Evolutionary conservation across 2,113 vertebrate genomes (phyloP), one percentile per base, ranked within the genome.

Genomic region (Emydocephalus ijimae): DNA sequence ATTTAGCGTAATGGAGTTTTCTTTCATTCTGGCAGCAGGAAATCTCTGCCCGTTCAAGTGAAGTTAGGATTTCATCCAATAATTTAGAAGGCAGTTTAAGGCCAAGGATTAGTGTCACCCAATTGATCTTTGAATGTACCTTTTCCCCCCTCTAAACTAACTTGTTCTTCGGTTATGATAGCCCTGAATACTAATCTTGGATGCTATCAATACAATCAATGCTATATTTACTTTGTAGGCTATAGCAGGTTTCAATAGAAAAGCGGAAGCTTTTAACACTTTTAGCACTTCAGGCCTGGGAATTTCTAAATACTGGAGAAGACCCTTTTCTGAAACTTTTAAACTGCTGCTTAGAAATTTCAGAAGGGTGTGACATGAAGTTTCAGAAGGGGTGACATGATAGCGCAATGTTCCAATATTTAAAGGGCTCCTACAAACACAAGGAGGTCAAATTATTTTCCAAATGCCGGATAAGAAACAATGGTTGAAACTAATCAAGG

Each of bases 1-100:
- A 61, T 26, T 52, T 86, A 86, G 74, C 52, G 24, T 86, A 86
- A 61, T 87, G 56, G 89, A 90, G 56, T 54, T 89, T 85, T 92
- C 59, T 48, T 54, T 87, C 56, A 45, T 24, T 87, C 81, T 93
- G 92, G 74, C 55, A 61, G 55, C 55, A 34, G 59, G 11, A 34
- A 57, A 87, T 61, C 56, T 14, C n/a, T 87, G n/a, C n/a, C 69
- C 86, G 54, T 59, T 61, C 54, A 86, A 85, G 74, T 54, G n/a
- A 85, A 69, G 90, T 90, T 87, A 93, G 45, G 45, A 87, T 87
- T 48, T 34, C 45, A 15, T 81, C 81, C 89, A 90, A 64, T 61
- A 43, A 52, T 29, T 92, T 56, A 90, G 48, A 87, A 85, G 43
- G 26, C 10, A 81, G 61, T 54, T 9, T 55, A 81, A 85, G 39